Conservation (phyloP, 1,140 invertebrate genomes). For the Teleopsis dalmanni region DNA sequence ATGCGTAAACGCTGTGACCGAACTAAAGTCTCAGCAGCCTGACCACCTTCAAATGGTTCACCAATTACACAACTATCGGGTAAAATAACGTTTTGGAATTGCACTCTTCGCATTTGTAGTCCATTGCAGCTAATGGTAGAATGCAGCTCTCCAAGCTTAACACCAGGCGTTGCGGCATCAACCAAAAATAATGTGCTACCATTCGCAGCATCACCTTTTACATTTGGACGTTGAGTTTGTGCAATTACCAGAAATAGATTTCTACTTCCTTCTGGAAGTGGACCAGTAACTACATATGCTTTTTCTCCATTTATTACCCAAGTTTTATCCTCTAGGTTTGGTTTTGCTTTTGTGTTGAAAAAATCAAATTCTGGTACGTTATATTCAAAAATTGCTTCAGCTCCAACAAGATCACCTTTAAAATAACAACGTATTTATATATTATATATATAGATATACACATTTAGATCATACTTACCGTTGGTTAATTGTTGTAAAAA, state of each 20-base stretch:
- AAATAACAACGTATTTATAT: background rate
- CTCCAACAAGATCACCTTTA: constrained; percentile 31
- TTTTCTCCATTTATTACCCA: constrained; percentile 50
- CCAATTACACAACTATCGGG: constrained; percentile 34
- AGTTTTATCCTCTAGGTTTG: constrained; percentile 25
- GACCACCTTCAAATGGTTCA: constrained; percentile 25
- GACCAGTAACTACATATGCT: constrained; percentile 45
- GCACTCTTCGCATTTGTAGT: constrained; percentile 32
- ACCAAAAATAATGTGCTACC: constrained; percentile 67
- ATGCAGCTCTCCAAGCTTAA: constrained; percentile 56
- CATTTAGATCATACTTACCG: constrained; percentile 29
- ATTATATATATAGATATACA: background rate
- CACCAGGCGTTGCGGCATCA: constrained; percentile 60
- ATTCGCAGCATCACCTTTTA: constrained; percentile 23
- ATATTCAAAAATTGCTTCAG: constrained; percentile 47
- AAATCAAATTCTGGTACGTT: constrained; percentile 27
- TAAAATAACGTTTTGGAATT: constrained; percentile 47
- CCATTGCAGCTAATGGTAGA: constrained; percentile 62
- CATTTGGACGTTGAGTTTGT: constrained; percentile 25
- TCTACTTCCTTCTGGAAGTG: constrained; percentile 41
- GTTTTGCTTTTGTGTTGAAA: constrained; percentile 35
- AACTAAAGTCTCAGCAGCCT: constrained; percentile 22
- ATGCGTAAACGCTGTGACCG: constrained; percentile 21
- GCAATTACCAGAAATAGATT: constrained; percentile 49
- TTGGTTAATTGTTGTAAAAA: constrained; percentile 47